phyloP scores from a whole-genome alignment of 2,888 invertebrate species.

The Caenorhabditis drosophilae region DNA sequence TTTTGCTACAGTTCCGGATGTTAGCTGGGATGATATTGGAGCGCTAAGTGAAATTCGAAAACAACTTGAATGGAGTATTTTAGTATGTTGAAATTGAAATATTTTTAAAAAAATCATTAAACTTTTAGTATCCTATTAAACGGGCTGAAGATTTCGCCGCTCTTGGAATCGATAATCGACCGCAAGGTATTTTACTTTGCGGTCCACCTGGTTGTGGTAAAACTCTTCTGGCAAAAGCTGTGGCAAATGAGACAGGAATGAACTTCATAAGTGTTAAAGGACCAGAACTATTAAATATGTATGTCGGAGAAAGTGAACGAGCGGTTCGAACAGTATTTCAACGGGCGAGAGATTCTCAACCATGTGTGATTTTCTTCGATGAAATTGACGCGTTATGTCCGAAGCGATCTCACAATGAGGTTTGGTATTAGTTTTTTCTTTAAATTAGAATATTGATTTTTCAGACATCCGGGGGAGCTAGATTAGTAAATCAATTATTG shows the following conservation, averaged over 20 bases:
- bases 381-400: constrained; percentile 96
- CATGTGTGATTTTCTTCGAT: constrained; percentile 98
- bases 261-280: constrained; percentile 99
- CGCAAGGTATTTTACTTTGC: constrained; percentile 86
- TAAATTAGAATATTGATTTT: constrained; percentile 4
- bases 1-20: constrained; percentile 94
- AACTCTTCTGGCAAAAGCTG: constrained; percentile 93
- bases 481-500: constrained; percentile 93
- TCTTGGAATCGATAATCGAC: constrained; percentile 79
- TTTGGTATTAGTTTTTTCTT: background rate
- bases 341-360: constrained; percentile 89
- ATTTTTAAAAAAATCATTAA: background rate
- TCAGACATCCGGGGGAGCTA: constrained; percentile 71
- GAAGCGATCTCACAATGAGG: constrained; percentile 79
- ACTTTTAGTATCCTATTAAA: constrained; percentile 82
- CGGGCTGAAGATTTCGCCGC: constrained; percentile 81
- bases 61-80: constrained; percentile 86
- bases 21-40: constrained; percentile 95
- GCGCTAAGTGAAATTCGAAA: constrained; percentile 85
- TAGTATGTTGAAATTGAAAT: constrained; percentile 56
- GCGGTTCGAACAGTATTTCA: constrained; percentile 95
- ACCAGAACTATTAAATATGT: constrained; percentile 96
- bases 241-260: constrained; percentile 96
- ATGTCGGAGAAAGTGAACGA: constrained; percentile 96
- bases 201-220: constrained; percentile 91